phyloP scores from a whole-genome alignment of 2,888 invertebrate genomes.

The Sminthurides aquaticus region DNA sequence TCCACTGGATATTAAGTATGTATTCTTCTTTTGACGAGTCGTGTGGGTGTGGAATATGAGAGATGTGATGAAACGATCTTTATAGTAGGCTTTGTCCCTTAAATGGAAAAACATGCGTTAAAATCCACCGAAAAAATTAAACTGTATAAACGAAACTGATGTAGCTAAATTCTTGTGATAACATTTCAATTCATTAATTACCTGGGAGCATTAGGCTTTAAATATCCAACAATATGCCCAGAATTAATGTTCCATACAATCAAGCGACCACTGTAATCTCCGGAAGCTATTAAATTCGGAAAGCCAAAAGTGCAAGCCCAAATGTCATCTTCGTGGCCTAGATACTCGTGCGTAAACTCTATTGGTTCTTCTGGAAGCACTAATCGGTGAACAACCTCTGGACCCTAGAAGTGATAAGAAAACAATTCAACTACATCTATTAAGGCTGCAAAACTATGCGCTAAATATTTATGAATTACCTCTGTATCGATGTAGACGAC shows the following conservation, averaged over 20 bases:
- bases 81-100: conserved; percentile 14
- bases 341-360: conserved; percentile 14
- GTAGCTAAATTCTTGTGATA: not conserved
- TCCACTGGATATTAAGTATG: conserved; percentile 25
- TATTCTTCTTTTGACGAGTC: conserved; percentile 9
- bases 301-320: conserved; percentile 24
- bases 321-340: conserved; percentile 25
- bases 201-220: conserved; percentile 19
- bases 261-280: conserved; percentile 24
- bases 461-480: too few relatives aligned
- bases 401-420: conserved; percentile 19
- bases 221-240: conserved; percentile 24
- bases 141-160: not conserved
- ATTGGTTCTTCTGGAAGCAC: conserved; percentile 22
- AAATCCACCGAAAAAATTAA: conserved; percentile 11
- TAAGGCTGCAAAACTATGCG: too few relatives aligned
- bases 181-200: too few relatives aligned
- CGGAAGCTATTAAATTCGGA: conserved; percentile 27
- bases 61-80: conserved; percentile 24
- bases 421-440: too few relatives aligned
- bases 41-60: conserved; percentile 16
- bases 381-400: conserved; percentile 25
- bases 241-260: conserved; percentile 30
- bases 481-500: conserved; percentile 25
- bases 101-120: too few relatives aligned